A percentile compares a stretch with the other conserved stretches of the same genome.
phyloP scores from a whole-genome alignment of 2,888 invertebrate species.

The Xylota segnis region DNA sequence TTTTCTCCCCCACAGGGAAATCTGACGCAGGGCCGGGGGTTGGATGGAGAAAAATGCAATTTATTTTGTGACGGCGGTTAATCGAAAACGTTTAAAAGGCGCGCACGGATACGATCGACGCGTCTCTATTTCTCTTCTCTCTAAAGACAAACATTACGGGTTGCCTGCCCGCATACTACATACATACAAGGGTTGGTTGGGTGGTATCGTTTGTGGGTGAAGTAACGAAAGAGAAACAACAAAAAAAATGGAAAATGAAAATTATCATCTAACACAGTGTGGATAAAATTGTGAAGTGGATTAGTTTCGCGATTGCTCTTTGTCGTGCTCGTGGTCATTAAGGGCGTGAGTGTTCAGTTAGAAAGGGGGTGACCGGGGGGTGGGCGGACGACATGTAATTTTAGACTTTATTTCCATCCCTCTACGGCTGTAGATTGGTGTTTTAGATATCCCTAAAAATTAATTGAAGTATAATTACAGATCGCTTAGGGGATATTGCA shows the following conservation, averaged over 20 bases:
- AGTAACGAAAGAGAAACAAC: constrained; percentile 14
- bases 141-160: constrained; percentile 72
- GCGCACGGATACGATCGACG: constrained; percentile 76
- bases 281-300: constrained; percentile 74
- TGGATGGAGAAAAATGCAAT: constrained; percentile 69
- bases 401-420: constrained; percentile 51
- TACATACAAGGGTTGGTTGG: not conserved
- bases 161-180: not conserved
- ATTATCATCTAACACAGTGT: constrained; percentile 72
- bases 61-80: constrained; percentile 77
- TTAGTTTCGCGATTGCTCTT: constrained; percentile 76
- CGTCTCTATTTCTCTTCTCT: constrained; percentile 75
- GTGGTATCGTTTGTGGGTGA: constrained; percentile 40
- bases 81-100: constrained; percentile 77
- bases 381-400: constrained; percentile 44
- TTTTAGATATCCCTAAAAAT: constrained; percentile 73
- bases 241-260: constrained; percentile 40
- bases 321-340: constrained; percentile 75
- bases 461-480: constrained; percentile 76
- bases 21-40: constrained; percentile 50
- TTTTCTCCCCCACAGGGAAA: constrained; percentile 68
- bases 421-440: constrained; percentile 54
- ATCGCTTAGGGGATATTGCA: constrained; percentile 63
- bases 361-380: not conserved
- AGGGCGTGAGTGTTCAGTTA: constrained; percentile 56